phyloP scores from a whole-genome alignment of 2,888 invertebrate genomes.

The Phyllotreta cruciferae region DNA sequence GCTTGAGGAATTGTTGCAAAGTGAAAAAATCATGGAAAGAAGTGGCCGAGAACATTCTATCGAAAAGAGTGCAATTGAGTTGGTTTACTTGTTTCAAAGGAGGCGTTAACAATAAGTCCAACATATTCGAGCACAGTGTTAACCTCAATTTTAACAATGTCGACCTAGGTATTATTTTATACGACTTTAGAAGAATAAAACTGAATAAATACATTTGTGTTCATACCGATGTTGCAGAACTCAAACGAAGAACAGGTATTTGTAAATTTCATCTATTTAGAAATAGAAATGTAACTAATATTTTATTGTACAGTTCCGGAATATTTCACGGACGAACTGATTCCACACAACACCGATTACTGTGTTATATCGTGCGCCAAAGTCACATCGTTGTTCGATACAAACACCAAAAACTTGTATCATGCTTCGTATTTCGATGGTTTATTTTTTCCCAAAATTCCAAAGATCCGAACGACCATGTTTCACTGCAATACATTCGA shows the following conservation, averaged over 20 bases:
- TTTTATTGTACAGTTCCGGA: constrained; percentile 48
- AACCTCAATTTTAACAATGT: constrained; percentile 48
- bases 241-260: constrained; percentile 38
- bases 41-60: constrained; percentile 43
- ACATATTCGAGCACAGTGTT: constrained; percentile 43
- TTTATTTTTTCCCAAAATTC: constrained; percentile 51
- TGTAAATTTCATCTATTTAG: constrained; percentile 12
- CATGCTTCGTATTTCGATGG: constrained; percentile 43
- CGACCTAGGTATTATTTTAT: constrained; percentile 48
- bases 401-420: constrained; percentile 28
- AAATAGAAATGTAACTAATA: constrained; percentile 8
- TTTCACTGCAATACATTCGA: constrained; percentile 47
- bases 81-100: constrained; percentile 50
- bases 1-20: constrained; percentile 45
- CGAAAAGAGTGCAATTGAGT: constrained; percentile 45
- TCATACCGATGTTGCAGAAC: constrained; percentile 41
- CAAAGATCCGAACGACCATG: constrained; percentile 47
- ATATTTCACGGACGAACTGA: constrained; percentile 49
- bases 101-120: constrained; percentile 30
- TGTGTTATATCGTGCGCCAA: constrained; percentile 50
- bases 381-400: constrained; percentile 47
- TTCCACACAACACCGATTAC: constrained; percentile 46
- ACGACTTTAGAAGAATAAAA: constrained; percentile 46
- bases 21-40: constrained; percentile 50
- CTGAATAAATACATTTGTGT: constrained; percentile 49